These are phyloP conservation scores for Muscidifurax raptorellus DNA, from an alignment of 1,140 invertebrate genomes.

Conservation along the genomic window DNA sequence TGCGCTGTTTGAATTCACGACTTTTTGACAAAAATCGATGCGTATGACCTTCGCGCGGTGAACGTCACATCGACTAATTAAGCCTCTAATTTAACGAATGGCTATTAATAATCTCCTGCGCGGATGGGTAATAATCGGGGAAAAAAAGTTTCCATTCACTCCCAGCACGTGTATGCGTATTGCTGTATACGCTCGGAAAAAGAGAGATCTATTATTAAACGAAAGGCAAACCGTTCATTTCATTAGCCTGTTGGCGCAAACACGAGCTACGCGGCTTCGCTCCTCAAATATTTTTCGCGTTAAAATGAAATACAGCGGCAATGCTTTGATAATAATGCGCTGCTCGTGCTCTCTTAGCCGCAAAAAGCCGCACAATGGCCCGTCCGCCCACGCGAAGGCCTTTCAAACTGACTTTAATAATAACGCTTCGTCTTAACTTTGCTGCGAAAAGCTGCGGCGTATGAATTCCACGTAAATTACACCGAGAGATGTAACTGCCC, in stretches of 20 bases:
- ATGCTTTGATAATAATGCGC: not conserved
- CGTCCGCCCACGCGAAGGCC: not conserved
- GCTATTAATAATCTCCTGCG: not conserved
- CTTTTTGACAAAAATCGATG: too few species aligned
- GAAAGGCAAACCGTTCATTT: not conserved
- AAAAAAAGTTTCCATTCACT: not conserved
- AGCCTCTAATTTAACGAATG: not conserved
- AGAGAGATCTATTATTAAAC: not conserved
- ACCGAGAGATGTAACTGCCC: not conserved
- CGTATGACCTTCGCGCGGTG: too few species aligned
- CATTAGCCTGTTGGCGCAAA: not conserved
- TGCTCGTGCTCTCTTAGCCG: too few species aligned
- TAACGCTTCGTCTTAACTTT: not conserved
- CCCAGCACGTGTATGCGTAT: too few species aligned
- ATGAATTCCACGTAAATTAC: not conserved
- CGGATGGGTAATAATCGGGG: too few species aligned
- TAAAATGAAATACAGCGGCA: not conserved
- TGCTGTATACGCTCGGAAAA: not conserved
- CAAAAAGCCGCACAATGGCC: not conserved
- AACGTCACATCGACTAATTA: not conserved
- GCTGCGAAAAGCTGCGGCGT: not conserved
- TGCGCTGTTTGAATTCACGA: too few species aligned
- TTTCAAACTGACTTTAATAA: slow-evolving; percentile 3
- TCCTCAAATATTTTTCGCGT: not conserved
- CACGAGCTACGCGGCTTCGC: not conserved